Base-by-base conservation (phyloP, 2,113 vertebrate genomes). In the Apeltes quadracus region DNA sequence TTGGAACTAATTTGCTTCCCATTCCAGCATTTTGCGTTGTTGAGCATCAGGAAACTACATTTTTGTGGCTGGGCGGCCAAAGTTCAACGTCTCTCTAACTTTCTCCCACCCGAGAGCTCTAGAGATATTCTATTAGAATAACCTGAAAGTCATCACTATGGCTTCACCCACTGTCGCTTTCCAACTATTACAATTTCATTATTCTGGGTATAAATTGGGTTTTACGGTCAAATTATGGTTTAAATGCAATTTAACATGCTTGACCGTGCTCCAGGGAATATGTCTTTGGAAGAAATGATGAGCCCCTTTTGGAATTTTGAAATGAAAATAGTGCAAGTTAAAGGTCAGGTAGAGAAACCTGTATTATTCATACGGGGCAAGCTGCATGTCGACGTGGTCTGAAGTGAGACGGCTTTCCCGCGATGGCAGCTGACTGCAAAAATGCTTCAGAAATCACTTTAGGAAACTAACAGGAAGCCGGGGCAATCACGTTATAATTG, bases 401-500 rank as follows among this genome's bases (percentile, higher is more conserved):
- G 16, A 48, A 39, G 41, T 27, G 43, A 65, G 18, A 4, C n/a
- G 43, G 58, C 2, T 29, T 46, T 32, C n/a, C 3, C 3, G 9
- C 32, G 32, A 68, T 7, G 20, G 27, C 43, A 36, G 14, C 43
- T 29, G 1, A 14, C 5, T 43, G 46, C 72, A 39, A 50, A 62
- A 71, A 65, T 57, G 56, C 48, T 27, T 34, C 32, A 7, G 32
- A 73, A 78, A 66, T 68, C 53, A 65, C 3, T 51, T 10, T 29
- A 29, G 43, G 22, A 38, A 55, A 27, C 34, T 22, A 36, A 27
- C 64, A 70, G 83, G 61, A 77, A 78, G 27, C 61, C 32, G 61
- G 36, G 43, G 36, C 50, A 72, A 83, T 79, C 50, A 58, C 69
- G 46, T 51, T 53, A 57, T 61, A 69, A 79, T 61, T 75, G 57